A percentile compares a stretch with the other conserved stretches of the same genome.
Evolutionary conservation across 2,888 invertebrate species (phyloP).

Genomic region (Erebia epiphron): DNA sequence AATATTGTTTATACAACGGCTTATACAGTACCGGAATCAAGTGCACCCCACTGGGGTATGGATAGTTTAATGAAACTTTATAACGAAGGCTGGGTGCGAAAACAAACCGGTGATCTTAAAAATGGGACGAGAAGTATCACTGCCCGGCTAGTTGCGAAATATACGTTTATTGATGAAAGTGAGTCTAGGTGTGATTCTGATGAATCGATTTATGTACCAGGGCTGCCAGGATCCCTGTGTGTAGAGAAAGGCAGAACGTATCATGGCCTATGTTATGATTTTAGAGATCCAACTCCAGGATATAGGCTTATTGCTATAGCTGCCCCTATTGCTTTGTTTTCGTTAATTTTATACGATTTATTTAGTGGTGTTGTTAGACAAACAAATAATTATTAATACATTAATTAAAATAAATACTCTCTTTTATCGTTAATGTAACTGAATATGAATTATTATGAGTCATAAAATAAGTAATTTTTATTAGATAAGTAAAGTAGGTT

Average conservation of each 20-base stretch:
- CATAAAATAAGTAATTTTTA: no score
- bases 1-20: not conserved
- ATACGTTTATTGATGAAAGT: constrained; percentile 57
- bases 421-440: not conserved
- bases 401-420: not conserved
- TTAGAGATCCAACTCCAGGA: constrained; percentile 64
- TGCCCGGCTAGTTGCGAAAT: constrained; percentile 63
- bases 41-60: constrained; percentile 49
- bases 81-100: constrained; percentile 51
- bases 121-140: constrained; percentile 61
- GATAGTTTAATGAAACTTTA: constrained; percentile 57
- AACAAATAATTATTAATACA: constrained; percentile 51
- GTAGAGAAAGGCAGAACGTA: constrained; percentile 61
- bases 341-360: constrained; percentile 70
- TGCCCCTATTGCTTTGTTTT: constrained; percentile 67
- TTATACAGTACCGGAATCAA: not conserved
- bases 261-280: constrained; percentile 64
- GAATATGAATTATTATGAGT: not conserved
- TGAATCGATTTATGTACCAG: constrained; percentile 59
- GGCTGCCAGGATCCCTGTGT: constrained; percentile 62
- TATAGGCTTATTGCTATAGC: constrained; percentile 69
- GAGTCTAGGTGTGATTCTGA: constrained; percentile 60
- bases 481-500: no score
- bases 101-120: constrained; percentile 39
- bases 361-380: constrained; percentile 74